A percentile compares a stretch with the other conserved stretches of the same genome.
phyloP scores from a whole-genome alignment of 2,797 vertebrate species.

The Furcifer pardalis region DNA sequence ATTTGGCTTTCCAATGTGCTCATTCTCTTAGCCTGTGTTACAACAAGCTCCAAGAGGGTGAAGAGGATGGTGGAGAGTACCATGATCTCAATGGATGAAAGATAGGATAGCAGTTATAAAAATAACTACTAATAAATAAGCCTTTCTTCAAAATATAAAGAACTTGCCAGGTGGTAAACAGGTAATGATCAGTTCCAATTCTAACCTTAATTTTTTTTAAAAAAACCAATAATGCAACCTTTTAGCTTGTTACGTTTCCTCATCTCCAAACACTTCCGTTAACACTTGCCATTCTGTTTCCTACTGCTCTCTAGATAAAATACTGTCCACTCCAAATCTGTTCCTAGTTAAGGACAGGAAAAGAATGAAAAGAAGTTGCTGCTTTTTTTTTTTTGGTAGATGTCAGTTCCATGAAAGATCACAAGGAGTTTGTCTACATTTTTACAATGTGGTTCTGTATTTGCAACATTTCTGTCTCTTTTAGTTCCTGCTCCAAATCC shows the following conservation, averaged over 20 bases:
- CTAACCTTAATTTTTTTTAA: no score
- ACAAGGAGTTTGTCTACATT: conserved; percentile 67
- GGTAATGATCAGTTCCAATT: neutral
- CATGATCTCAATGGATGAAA: neutral
- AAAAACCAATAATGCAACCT: conserved; percentile 69
- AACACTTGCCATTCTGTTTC: conserved; percentile 61
- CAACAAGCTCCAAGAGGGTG: no score
- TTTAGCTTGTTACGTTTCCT: conserved; percentile 59
- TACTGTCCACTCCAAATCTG: conserved; percentile 69
- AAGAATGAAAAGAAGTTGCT: conserved; percentile 69
- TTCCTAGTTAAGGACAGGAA: conserved; percentile 81
- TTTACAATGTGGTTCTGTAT: conserved; percentile 74
- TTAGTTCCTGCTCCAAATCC: conserved; percentile 78
- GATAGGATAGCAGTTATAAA: neutral
- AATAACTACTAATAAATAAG: neutral
- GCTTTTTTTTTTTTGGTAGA: conserved; percentile 76
- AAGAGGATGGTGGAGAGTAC: neutral
- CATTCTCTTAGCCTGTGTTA: no score
- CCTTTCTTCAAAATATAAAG: neutral
- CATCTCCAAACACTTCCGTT: conserved; percentile 50
- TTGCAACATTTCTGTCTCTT: conserved; percentile 77
- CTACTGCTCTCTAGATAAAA: conserved; percentile 54
- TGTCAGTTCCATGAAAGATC: conserved; percentile 79
- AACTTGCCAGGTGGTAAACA: neutral
- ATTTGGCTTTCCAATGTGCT: no score